A percentile compares a stretch with the other conserved stretches of the same genome.
Conservation (phyloP, 2,888 invertebrate species). For the Clunio marinus region DNA sequence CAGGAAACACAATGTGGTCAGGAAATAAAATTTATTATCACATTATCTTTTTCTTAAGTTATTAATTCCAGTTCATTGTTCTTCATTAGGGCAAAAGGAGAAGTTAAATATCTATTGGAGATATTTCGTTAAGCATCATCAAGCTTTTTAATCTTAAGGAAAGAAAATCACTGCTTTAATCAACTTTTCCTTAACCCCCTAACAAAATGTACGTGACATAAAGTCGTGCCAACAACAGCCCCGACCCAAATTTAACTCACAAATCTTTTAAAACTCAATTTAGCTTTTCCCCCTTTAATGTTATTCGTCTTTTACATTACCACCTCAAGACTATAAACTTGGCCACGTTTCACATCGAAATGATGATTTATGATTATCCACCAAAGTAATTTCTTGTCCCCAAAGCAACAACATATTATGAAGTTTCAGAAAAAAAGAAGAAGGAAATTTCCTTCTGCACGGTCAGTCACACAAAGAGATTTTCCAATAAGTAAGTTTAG, state of each 20-base stretch:
- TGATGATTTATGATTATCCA: not conserved
- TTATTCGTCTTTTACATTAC: not conserved
- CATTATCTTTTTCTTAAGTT: too few species aligned
- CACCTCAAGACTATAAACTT: not conserved
- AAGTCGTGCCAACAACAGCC: not conserved
- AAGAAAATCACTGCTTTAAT: too few species aligned
- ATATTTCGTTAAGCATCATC: too few species aligned
- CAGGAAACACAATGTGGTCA: too few species aligned
- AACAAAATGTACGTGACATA: too few species aligned
- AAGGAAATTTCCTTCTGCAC: not conserved
- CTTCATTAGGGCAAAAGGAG: too few species aligned
- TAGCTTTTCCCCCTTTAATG: not conserved
- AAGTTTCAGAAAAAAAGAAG: not conserved
- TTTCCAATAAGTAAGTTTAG: not conserved
- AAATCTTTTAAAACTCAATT: not conserved
- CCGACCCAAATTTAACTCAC: not conserved
- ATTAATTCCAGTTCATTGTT: too few species aligned
- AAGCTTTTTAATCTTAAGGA: too few species aligned
- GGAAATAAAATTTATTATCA: not conserved
- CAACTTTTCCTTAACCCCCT: too few species aligned
- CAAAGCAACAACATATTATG: not conserved
- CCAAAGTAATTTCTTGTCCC: not conserved
- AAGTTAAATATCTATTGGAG: too few species aligned
- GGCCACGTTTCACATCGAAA: not conserved
- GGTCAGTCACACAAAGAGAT: not conserved